Percentiles rank a stretch among this genome's conserved stretches.
Conservation (phyloP, 2,797 vertebrate genomes). For the Sarcophilus harrisii region DNA sequence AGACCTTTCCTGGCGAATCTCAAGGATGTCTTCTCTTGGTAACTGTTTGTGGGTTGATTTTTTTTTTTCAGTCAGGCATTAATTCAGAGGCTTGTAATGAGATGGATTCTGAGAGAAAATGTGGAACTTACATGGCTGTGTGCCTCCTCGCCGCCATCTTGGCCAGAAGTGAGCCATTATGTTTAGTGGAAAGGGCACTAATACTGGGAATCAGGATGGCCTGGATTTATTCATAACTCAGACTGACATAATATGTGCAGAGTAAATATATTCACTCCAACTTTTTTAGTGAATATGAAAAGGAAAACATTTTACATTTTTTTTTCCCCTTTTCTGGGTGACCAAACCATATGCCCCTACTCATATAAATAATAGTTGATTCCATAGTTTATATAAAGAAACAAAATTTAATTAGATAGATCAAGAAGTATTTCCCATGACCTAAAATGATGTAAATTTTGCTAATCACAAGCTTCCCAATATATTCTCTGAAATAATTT, state of each 20-base stretch:
- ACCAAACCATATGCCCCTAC: neutral
- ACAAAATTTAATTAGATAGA: neutral
- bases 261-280: neutral
- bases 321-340: neutral
- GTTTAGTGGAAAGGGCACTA: neutral
- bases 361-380: neutral
- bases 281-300: neutral
- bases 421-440: neutral
- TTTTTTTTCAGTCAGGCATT: too few species aligned
- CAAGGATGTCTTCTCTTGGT: too few species aligned
- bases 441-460: neutral
- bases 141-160: too few species aligned
- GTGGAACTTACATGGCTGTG: too few species aligned
- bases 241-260: neutral
- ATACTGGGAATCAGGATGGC: neutral
- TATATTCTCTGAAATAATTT: neutral
- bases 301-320: neutral
- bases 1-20: too few species aligned
- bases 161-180: too few species aligned
- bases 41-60: too few species aligned
- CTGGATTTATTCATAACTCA: neutral
- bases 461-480: neutral
- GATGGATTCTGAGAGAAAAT: too few species aligned
- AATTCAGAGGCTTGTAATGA: too few species aligned
- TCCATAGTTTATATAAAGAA: neutral